These are phyloP conservation scores for Tachystola acroxantha DNA, from an alignment of 2,888 invertebrate genomes.

Conservation along the genomic window DNA sequence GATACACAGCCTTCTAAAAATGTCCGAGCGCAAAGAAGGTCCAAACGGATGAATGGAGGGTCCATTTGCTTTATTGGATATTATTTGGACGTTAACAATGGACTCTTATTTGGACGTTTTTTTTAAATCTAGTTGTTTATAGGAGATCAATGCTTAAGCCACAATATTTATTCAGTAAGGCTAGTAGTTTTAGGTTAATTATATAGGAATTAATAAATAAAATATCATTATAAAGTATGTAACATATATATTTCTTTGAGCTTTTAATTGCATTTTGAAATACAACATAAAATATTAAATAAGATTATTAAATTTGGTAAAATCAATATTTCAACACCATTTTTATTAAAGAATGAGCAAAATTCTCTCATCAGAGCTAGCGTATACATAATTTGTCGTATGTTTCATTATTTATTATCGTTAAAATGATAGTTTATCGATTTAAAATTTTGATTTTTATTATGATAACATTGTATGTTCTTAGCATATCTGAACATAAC, in stretches of 20 bases:
- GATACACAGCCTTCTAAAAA: too few species aligned
- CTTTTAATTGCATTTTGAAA: constrained; percentile 91
- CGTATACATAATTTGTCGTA: constrained; percentile 88
- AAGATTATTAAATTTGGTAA: constrained; percentile 87
- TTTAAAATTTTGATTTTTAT: constrained; percentile 44
- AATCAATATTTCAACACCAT: constrained; percentile 81
- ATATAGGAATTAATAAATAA: constrained; percentile 53
- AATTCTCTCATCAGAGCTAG: constrained; percentile 80
- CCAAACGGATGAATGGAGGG: too few species aligned
- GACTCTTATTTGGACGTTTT: too few species aligned
- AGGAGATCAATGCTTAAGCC: too few species aligned
- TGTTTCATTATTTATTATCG: constrained; percentile 76
- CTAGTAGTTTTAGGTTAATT: too few species aligned
- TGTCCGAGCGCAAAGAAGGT: too few species aligned
- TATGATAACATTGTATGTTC: constrained; percentile 42
- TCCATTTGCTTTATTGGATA: too few species aligned
- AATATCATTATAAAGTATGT: constrained; percentile 80
- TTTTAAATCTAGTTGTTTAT: too few species aligned
- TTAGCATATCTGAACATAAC: constrained; percentile 20
- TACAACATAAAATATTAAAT: constrained; percentile 91
- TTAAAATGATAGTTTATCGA: constrained; percentile 80
- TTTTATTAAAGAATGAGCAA: constrained; percentile 80
- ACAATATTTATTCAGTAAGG: too few species aligned
- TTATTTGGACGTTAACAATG: too few species aligned
- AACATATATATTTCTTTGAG: constrained; percentile 93